phyloP scores from a whole-genome alignment of 2,888 invertebrate genomes.

The Gryllus longicercus region DNA sequence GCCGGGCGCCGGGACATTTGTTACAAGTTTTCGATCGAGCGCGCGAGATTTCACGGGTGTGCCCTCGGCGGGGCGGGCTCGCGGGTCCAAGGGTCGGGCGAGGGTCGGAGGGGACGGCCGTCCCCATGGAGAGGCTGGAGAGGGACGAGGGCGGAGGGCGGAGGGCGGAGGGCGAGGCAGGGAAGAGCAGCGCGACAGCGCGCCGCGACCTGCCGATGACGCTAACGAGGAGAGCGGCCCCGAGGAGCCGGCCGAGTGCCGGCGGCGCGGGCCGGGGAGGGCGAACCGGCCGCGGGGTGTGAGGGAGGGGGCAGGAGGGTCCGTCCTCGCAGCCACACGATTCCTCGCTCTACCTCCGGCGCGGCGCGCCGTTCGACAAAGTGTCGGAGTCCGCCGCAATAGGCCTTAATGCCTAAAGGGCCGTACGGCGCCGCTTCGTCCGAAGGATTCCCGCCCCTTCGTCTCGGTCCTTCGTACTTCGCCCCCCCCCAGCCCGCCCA shows the following conservation, averaged over 20 bases:
- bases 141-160: not conserved
- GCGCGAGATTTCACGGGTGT: not conserved
- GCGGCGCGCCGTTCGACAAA: not conserved
- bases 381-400: not conserved
- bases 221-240: not conserved
- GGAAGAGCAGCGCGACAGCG: not conserved
- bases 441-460: not conserved
- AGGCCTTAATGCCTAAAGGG: not conserved
- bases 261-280: too few species aligned
- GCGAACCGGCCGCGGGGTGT: not conserved
- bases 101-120: not conserved
- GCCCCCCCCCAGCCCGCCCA: not conserved
- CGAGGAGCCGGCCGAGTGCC: not conserved
- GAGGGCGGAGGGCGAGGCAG: not conserved
- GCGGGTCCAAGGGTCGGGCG: too few species aligned
- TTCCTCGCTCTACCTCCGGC: not conserved
- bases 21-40: conserved; percentile 10
- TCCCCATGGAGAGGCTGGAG: not conserved
- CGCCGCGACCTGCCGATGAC: not conserved
- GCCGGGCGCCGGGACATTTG: conserved; percentile 11
- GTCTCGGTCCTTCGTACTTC: not conserved
- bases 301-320: not conserved
- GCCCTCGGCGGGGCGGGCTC: not conserved
- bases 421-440: not conserved
- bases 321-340: not conserved